Conservation (phyloP, 2,113 vertebrate species). For the Ceuthmochares aereus region DNA sequence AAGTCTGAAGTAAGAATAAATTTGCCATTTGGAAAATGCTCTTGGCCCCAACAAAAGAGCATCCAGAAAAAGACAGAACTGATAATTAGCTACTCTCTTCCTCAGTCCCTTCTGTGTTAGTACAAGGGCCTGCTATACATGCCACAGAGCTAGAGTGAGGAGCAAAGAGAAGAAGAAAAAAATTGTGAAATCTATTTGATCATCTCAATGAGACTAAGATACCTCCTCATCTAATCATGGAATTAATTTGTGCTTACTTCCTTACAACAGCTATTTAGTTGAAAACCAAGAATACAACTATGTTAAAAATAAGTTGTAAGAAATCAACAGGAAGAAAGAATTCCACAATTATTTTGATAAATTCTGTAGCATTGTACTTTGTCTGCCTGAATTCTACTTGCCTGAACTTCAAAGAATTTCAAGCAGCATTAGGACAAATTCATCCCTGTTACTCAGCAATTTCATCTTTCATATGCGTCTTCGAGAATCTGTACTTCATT, state of each 20-base stretch:
- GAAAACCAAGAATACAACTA: neutral
- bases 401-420: slow-evolving; percentile 47
- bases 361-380: neutral
- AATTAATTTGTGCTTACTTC: neutral
- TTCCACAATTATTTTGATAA: neutral
- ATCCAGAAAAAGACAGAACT: neutral
- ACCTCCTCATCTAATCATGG: neutral
- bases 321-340: neutral
- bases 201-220: neutral
- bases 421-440: neutral
- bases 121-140: neutral
- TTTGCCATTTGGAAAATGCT: neutral
- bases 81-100: neutral
- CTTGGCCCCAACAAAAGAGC: neutral
- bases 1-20: neutral
- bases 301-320: neutral
- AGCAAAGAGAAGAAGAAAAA: neutral
- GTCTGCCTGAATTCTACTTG: neutral
- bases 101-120: neutral
- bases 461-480: neutral
- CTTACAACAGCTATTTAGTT: neutral
- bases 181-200: neutral
- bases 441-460: slow-evolving; percentile 31
- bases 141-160: neutral
- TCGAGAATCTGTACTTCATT: neutral